A percentile compares a stretch with the other conserved stretches of the same genome.
Evolutionary conservation across 2,113 vertebrate genomes (phyloP).

Genomic region (Colistium nudipinnis): DNA sequence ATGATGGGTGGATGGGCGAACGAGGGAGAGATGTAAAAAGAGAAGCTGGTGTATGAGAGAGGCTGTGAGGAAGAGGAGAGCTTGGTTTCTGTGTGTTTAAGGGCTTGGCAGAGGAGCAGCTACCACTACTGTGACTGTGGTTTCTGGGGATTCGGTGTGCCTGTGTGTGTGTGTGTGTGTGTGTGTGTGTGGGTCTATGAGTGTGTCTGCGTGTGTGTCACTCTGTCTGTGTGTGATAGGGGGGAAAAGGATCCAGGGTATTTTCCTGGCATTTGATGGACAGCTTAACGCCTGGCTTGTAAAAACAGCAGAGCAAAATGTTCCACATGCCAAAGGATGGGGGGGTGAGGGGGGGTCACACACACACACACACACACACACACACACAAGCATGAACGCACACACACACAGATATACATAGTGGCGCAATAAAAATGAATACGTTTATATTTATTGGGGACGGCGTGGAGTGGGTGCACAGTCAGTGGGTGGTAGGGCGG

Average conservation of each 20-base stretch:
- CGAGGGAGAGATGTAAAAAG: slow-evolving; percentile 58
- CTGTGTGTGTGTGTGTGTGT: slow-evolving; percentile 16
- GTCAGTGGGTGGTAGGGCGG: slow-evolving; percentile 57
- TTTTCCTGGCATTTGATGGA: slow-evolving; percentile 74
- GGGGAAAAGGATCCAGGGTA: slow-evolving; percentile 54
- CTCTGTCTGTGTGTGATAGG: slow-evolving; percentile 35
- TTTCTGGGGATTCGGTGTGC: slow-evolving; percentile 58
- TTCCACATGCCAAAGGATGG: slow-evolving; percentile 69
- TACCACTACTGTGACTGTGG: slow-evolving; percentile 57
- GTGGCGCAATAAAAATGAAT: slow-evolving; percentile 60
- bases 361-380: slow-evolving; percentile 18
- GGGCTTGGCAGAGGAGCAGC: slow-evolving; percentile 62
- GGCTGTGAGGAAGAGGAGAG: slow-evolving; percentile 61
- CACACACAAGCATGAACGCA: background rate
- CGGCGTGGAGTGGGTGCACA: slow-evolving; percentile 56
- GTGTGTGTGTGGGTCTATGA: slow-evolving; percentile 23
- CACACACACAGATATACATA: slow-evolving; percentile 14
- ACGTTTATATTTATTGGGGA: slow-evolving; percentile 63
- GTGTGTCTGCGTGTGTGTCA: slow-evolving; percentile 1
- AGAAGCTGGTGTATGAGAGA: slow-evolving; percentile 63
- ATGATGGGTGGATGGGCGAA: slow-evolving; percentile 56
- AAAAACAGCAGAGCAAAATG: slow-evolving; percentile 76
- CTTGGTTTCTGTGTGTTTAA: slow-evolving; percentile 73
- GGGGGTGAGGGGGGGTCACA: slow-evolving; percentile 58
- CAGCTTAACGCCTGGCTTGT: slow-evolving; percentile 74